Base-by-base conservation (phyloP, 2,888 invertebrate genomes). In the Zelleria hepariella region DNA sequence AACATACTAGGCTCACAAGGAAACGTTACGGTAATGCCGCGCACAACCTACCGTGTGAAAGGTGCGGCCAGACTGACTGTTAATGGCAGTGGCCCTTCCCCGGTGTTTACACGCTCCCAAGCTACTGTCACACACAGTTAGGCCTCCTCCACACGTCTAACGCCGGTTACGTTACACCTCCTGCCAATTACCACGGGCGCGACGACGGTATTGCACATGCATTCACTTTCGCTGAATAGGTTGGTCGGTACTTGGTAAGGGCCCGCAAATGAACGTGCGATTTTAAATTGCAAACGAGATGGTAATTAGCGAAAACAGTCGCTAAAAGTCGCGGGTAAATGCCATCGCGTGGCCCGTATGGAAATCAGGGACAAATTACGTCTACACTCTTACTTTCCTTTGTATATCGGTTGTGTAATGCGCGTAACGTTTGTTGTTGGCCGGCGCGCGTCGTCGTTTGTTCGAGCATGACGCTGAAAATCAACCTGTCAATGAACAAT, bases 241-340 rank as follows among this genome's bases (percentile, higher is more conserved):
- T 42, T 42, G 32, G 15, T 42, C 10, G 15, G 72, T 71, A 67
- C 67, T 42, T 42, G 32, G 15, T 42, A 42, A 42, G 72, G 71
- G 67, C 67, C 68, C 67, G 69, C 67, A 70, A 68, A 58, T 58
- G 26, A 47, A 24, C 73, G 70, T 69, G 68, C 69, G 75, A 73
- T 80, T 86, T 85, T 82, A 85, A 85, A 85, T 86, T 86, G 85
- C 84, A 84, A 86, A 86, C 85, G 77, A 86, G 83, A 83, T 86
- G 86, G 82, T 86, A 86, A 86, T 86, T 87, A 87, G 86, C 75
- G 81, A 84, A 79, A 83, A 83, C 80, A 80, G 75, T 74, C 69
- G 74, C 81, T 80, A 79, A 82, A 82, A 84, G 78, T 74, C 69
- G 72, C 74, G 63, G 69, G 67, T 78, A 81, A 85, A 85, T 84